phyloP scores from a whole-genome alignment of 1,140 invertebrate species.

The Megalopta genalis region DNA sequence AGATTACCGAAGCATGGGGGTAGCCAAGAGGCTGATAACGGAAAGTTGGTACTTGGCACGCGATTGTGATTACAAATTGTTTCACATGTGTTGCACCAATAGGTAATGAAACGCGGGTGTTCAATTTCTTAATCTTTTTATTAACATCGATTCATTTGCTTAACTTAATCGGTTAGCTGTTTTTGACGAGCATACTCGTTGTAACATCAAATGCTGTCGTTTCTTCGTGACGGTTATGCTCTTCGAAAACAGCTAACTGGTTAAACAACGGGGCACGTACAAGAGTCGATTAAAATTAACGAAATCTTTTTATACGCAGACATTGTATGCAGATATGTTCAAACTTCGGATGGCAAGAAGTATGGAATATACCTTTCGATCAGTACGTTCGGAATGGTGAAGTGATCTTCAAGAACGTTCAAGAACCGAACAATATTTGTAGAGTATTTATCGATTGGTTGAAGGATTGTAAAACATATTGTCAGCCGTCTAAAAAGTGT shows the following conservation, averaged over 20 bases:
- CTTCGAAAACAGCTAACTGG: too few relatives aligned
- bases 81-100: slow-evolving; percentile 78
- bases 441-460: slow-evolving; percentile 58
- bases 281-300: not conserved
- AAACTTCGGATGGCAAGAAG: slow-evolving; percentile 61
- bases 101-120: slow-evolving; percentile 36
- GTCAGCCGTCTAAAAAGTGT: slow-evolving; percentile 38
- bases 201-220: too few relatives aligned
- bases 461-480: not conserved
- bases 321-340: slow-evolving; percentile 60
- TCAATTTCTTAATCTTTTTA: too few relatives aligned
- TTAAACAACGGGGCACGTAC: too few relatives aligned
- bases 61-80: slow-evolving; percentile 73
- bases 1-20: slow-evolving; percentile 66
- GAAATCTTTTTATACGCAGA: slow-evolving; percentile 44
- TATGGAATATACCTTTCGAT: slow-evolving; percentile 62
- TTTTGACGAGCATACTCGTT: too few relatives aligned
- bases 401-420: slow-evolving; percentile 62
- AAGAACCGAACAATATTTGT: slow-evolving; percentile 62
- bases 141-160: too few relatives aligned
- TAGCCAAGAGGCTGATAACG: slow-evolving; percentile 71
- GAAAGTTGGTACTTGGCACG: slow-evolving; percentile 75
- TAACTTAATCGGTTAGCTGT: too few relatives aligned
- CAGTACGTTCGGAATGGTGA: slow-evolving; percentile 54
- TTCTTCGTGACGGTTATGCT: too few relatives aligned